A percentile compares a stretch with the other conserved stretches of the same genome.
These are phyloP conservation scores for Chloropsis hardwickii DNA, from an alignment of 2,113 vertebrate genomes.

Conservation along the genomic window DNA sequence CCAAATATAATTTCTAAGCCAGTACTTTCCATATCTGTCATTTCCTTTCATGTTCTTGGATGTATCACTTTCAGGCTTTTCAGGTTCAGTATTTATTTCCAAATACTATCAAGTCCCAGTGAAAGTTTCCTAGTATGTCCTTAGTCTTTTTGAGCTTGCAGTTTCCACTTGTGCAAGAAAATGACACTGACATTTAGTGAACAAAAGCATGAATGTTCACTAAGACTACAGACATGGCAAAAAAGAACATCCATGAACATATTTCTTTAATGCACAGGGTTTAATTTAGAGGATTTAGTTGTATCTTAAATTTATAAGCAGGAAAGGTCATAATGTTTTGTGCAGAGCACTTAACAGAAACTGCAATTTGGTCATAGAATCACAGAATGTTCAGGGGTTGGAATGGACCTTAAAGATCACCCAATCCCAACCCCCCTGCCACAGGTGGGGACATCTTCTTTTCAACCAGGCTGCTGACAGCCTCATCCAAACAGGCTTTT, in stretches of 20 bases:
- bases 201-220: neutral
- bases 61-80: neutral
- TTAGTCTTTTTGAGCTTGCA: neutral
- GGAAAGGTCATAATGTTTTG: neutral
- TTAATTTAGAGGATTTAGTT: neutral
- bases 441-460: neutral
- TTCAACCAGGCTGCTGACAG: neutral
- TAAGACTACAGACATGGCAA: neutral
- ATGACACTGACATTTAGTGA: neutral
- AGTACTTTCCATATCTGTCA: neutral
- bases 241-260: neutral
- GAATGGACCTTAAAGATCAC: neutral
- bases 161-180: neutral
- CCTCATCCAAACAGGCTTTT: neutral
- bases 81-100: neutral
- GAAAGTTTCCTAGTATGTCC: neutral
- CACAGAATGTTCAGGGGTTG: neutral
- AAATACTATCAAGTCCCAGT: neutral
- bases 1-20: neutral
- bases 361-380: neutral
- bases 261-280: neutral
- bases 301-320: neutral
- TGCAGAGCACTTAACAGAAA: neutral
- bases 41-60: neutral
- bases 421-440: neutral